These are phyloP conservation scores for Paragorgia papillata DNA, from an alignment of 92 coral and sea anemone species.

Conservation along the genomic window DNA sequence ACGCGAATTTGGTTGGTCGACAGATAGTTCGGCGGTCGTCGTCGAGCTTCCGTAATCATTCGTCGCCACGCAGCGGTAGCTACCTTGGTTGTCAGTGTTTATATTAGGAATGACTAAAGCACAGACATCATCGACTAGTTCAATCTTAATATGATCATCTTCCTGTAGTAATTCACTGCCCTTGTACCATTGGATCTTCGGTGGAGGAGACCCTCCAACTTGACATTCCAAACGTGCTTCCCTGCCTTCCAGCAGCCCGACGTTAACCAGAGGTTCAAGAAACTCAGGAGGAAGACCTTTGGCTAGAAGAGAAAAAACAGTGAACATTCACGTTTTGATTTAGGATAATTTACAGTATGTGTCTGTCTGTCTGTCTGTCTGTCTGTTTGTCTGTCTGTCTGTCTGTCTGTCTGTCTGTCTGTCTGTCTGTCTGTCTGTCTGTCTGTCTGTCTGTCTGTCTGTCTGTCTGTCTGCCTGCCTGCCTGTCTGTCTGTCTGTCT, in stretches of 20 bases:
- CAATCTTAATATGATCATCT: slow-evolving; percentile 50
- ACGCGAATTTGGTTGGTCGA: slow-evolving; percentile 55
- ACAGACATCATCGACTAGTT: slow-evolving; percentile 45
- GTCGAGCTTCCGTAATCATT: slow-evolving; percentile 62
- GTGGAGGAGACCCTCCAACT: slow-evolving; percentile 56
- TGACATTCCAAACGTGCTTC: slow-evolving; percentile 67
- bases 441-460: not conserved
- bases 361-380: not conserved
- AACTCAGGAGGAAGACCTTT: slow-evolving; percentile 54
- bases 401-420: no score
- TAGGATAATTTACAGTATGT: not conserved
- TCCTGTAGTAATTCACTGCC: slow-evolving; percentile 57
- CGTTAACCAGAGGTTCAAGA: slow-evolving; percentile 56
- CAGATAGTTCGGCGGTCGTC: slow-evolving; percentile 64
- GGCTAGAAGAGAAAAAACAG: slow-evolving; percentile 26
- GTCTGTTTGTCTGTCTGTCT: not conserved
- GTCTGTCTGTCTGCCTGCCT: not conserved
- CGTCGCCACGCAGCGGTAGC: slow-evolving; percentile 62
- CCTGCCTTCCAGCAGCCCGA: slow-evolving; percentile 56
- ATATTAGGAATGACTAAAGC: slow-evolving; percentile 51
- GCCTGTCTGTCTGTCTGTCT: not conserved
- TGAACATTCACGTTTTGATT: no score
- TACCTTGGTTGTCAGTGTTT: slow-evolving; percentile 62
- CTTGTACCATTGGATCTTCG: slow-evolving; percentile 66
- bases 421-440: no score